These are phyloP conservation scores for Zaprionus capensis DNA, from an alignment of 1,140 invertebrate species.

Conservation along the genomic window DNA sequence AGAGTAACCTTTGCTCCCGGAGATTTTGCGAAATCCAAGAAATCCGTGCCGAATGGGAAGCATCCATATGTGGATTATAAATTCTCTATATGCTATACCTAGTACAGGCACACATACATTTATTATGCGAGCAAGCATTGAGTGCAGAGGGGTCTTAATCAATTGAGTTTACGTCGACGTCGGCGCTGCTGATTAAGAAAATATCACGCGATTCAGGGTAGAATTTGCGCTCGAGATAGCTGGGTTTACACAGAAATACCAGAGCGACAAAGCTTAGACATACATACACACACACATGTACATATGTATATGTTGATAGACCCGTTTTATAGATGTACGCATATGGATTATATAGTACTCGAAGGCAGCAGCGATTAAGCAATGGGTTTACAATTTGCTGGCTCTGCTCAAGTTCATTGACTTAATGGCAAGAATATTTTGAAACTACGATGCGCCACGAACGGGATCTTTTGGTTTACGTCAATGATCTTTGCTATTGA, in stretches of 20 bases:
- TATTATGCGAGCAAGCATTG: conserved; percentile 25
- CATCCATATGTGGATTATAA: conserved; percentile 1
- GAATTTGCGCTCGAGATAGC: conserved; percentile 68
- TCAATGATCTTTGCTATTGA: conserved; percentile 65
- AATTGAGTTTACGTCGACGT: conserved; percentile 64
- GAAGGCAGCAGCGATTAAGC: not conserved
- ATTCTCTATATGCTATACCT: not conserved
- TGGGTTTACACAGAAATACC: not conserved
- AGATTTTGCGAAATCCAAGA: conserved; percentile 62
- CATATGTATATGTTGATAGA: not conserved
- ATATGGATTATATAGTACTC: conserved; percentile 8
- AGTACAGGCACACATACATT: conserved; percentile 10
- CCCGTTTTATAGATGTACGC: not conserved
- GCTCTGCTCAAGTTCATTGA: conserved; percentile 44
- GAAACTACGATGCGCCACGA: not conserved
- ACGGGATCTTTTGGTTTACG: conserved; percentile 20
- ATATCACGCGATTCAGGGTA: conserved; percentile 77
- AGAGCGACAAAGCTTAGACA: not conserved
- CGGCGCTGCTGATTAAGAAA: conserved; percentile 70
- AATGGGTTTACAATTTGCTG: conserved; percentile 29
- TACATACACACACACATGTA: not conserved
- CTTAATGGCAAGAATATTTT: conserved; percentile 12
- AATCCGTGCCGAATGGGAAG: conserved; percentile 58
- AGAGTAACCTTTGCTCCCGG: conserved; percentile 78
- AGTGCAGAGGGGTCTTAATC: conserved; percentile 69